Evolutionary conservation across 2,888 invertebrate species (phyloP).

Genomic region (Chesias legatella): DNA sequence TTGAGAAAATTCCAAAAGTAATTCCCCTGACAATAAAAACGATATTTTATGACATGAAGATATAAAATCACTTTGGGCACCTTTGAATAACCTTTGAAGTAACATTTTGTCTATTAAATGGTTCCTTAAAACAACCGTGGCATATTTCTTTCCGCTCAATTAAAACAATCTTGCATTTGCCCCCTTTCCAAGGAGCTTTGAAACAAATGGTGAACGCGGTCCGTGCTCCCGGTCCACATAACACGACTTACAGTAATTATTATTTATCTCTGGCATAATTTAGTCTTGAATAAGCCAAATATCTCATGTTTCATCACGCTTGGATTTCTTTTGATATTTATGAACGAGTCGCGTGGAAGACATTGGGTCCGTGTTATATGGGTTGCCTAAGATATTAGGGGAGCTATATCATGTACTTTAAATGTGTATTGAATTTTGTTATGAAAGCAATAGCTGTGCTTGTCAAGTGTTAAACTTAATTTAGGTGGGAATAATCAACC

Average conservation of each 20-base stretch:
- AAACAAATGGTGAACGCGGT: conserved; percentile 32
- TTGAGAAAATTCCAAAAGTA: no score
- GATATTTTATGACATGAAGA: no score
- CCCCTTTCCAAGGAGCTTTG: conserved; percentile 28
- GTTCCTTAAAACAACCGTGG: conserved; percentile 2
- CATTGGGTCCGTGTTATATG: conserved; percentile 3
- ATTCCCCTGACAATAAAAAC: no score
- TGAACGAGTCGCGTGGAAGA: conserved; percentile 44
- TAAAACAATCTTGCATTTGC: conserved; percentile 32
- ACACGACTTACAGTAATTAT: conserved; percentile 9
- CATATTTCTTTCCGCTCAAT: conserved; percentile 5
- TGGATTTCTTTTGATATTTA: conserved; percentile 55
- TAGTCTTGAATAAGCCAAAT: conserved; percentile 41
- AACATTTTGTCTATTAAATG: conserved; percentile 1
- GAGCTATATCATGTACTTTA: no score
- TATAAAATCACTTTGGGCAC: no score
- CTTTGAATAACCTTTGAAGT: background rate
- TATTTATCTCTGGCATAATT: conserved; percentile 20
- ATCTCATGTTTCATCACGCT: conserved; percentile 36
- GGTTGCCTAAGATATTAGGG: background rate
- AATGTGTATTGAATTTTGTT: background rate
- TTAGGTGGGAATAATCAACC: no score
- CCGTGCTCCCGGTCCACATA: conserved; percentile 36
- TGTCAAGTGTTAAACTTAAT: no score
- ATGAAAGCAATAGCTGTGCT: background rate